Percentiles rank a stretch among this genome's conserved stretches.
These are phyloP conservation scores for Neoascia interrupta DNA, from an alignment of 2,888 invertebrate genomes.

Conservation along the genomic window DNA sequence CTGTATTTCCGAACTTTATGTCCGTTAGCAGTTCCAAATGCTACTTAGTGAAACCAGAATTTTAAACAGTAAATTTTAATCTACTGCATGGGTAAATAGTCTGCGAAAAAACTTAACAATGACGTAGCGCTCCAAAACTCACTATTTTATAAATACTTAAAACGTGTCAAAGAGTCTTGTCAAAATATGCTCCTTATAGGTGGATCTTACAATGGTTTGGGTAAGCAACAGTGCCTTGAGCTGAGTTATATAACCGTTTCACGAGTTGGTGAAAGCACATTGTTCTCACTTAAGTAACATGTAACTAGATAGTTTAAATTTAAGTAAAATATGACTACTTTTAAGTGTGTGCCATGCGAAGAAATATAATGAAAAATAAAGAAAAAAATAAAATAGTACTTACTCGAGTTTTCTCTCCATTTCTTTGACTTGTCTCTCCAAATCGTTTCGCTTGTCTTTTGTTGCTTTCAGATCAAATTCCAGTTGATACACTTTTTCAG, in stretches of 20 bases:
- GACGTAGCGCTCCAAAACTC: too few species aligned
- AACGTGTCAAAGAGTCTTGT: neutral
- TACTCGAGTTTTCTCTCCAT: constrained; percentile 82
- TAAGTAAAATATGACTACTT: constrained; percentile 5
- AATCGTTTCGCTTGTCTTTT: constrained; percentile 81
- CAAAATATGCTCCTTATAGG: constrained; percentile 66
- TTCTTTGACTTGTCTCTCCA: constrained; percentile 82
- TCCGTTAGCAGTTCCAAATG: too few species aligned
- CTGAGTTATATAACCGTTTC: neutral
- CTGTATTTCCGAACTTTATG: too few species aligned
- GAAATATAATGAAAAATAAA: constrained; percentile 6
- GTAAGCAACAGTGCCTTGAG: too few species aligned
- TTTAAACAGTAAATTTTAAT: too few species aligned
- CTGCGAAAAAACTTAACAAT: too few species aligned
- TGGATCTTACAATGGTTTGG: constrained; percentile 71
- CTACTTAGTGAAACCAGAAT: too few species aligned
- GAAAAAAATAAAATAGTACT: constrained; percentile 69
- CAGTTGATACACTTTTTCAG: constrained; percentile 84
- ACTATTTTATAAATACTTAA: too few species aligned
- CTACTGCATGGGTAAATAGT: too few species aligned
- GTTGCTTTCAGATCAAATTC: constrained; percentile 85
- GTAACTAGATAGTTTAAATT: neutral
- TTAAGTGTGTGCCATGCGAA: constrained; percentile 46
- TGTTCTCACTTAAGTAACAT: constrained; percentile 10
- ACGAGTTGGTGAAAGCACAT: neutral